Base-by-base conservation (phyloP, 2,888 invertebrate species). In the Pterobdella sp. region DNA sequence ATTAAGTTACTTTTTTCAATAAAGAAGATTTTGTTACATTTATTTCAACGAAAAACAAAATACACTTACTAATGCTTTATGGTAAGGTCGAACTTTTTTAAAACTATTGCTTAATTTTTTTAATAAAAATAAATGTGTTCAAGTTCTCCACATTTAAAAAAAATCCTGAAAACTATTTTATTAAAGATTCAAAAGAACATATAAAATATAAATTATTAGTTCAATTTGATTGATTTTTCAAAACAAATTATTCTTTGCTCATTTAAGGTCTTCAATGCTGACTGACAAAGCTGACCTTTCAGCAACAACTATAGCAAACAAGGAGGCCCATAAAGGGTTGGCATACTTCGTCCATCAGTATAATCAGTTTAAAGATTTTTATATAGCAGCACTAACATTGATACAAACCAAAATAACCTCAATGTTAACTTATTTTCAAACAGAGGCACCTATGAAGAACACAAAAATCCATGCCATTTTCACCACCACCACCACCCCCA, bases 401-500 rank as follows among this genome's bases (percentile, higher is more conserved):
- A n/a, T n/a, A n/a, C n/a, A n/a, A n/a, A n/a, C n/a, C n/a, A n/a
- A n/a, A n/a, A n/a, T 18, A 56, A 56, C 60, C 7, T 3, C 4
- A 56, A 56, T 26, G 18, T 14, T 42, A 42, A 42, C 42, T 14
- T 14, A 7, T 14, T 14, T 18, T 14, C 7, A 14, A 42, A 42
- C 42, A 42, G 18, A 42, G 42, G 42, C 42, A n/a, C n/a, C n/a
- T 22, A 56, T 56, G 60, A 56, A 22, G n/a, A 56, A 22, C 18
- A 3, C 7, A 56, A 56, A 4, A 56, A 7, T 3, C 18, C 4
- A 3, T 14, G n/a, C n/a, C 4, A 7, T 22, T 56, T 4, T 26
- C 60, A 56, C 60, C n/a, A 14, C 60, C 7, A 56, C 60, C 60
- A 56, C 60, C 60, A 56, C 60, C n/a, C 18, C 60, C 60, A 56